Evolutionary conservation across 2,113 vertebrate genomes (phyloP), one percentile per base, ranked within the genome.

Genomic region (Triplophysa tibetana): DNA sequence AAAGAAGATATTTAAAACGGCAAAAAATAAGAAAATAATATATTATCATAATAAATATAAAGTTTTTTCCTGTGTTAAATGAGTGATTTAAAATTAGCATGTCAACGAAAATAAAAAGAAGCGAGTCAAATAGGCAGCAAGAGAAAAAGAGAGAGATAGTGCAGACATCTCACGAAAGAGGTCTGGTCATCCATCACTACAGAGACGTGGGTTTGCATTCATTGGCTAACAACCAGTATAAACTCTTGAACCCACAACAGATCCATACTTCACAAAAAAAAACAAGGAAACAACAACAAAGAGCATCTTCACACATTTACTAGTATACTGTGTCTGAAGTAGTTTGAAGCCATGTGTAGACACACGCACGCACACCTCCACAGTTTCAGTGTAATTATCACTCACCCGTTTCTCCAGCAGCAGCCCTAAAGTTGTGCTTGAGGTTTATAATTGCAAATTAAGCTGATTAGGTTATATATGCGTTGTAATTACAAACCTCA

Each of bases 401-500:
- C 74, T 76, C 74, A 52, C 61, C 74, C 43, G 19, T 64, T 76
- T 65, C 62, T 65, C 43, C 74, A 52, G 74, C 77, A 74, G 62
- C 61, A 54, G 50, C 43, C 29, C 66, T 72, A 81, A 77, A 82
- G 68, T 70, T 72, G 61, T 70, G 70, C 75, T 79, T 10, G 50
- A 38, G 72, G 79, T 79, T 77, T 69, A 66, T 81, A 81, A 77
- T 69, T 83, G 77, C 45, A 63, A 80, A 75, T 78, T 60, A 77
- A 74, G 79, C 63, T 80, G 58, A 76, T 81, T 83, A 80, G 62
- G 60, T 73, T 48, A 45, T 76, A 73, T 77, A 79, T 74, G 77
- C 64, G n/a, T 81, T 66, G 77, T 73, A 82, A 84, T 82, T 78
- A 70, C 45, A 66, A 43, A 84, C 54, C 77, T 70, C 61, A 75